Evolutionary conservation across 1,140 invertebrate species (phyloP), one percentile per base, ranked within the genome.

Genomic region (Bombus affinis): DNA sequence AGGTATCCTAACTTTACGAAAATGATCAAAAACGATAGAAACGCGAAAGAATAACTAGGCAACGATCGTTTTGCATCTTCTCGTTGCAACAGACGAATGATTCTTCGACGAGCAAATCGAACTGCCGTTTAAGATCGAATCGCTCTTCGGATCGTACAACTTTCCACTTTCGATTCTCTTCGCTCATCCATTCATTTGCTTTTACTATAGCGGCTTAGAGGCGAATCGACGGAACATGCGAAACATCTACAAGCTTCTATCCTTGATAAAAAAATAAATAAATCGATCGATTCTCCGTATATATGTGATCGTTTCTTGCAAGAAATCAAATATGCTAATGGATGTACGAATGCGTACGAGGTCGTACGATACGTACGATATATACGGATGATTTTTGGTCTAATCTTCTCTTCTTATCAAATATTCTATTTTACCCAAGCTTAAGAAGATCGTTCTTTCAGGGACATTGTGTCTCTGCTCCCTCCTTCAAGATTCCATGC

Each of bases 111-210:
- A 12, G 22, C 35, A 65, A 68, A 88, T 74, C 85, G 62, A 78
- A 66, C 53, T 39, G 47, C 42, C 82, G 72, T 88, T 78, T 89
- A 88, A 89, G 15, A 88, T 88, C 79, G 87, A 86, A 89, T 79
- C 88, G 42, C 37, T 59, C 74, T 59, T 44, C 32, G 35, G 22
- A 44, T 81, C 53, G 28, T 35, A n/a, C 62, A 35, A 37, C 59
- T 47, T 35, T 44, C 62, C 85, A 13, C 44, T 9, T 28, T 28
- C 65, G 35, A 32, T 83, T 71, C 74, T 35, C 71, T 62, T 35
- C 42, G n/a, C 68, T 57, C 68, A 42, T 68, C 66, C 66, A 74
- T 74, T 89, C 87, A 32, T 84, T 80, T 68, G 73, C 39, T 74
- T 84, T 84, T 68, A 44, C 72, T 78, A 79, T 2, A 32, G 39